These are phyloP conservation scores for Acrocephalus scirpaceus DNA, from an alignment of 2,797 vertebrate genomes.

Conservation along the genomic window DNA sequence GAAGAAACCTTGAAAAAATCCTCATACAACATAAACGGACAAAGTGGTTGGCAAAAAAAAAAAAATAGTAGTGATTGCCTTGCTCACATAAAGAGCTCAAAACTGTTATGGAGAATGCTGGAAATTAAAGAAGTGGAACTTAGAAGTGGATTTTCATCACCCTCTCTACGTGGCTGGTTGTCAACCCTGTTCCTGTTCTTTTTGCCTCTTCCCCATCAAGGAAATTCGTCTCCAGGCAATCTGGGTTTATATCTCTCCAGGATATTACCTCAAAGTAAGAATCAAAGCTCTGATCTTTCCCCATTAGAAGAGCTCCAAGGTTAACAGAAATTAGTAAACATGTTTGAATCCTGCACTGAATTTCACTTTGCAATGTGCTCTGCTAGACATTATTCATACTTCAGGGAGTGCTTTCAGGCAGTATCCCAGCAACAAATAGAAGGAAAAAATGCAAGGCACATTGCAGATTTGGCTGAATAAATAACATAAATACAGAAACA, in stretches of 20 bases:
- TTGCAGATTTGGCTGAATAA: conserved; percentile 57
- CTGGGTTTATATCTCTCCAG: conserved; percentile 17
- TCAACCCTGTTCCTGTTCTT: neutral
- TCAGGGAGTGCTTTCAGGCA: conserved; percentile 47
- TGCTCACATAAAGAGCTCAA: neutral
- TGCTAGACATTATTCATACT: conserved; percentile 57
- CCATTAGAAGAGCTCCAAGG: conserved; percentile 34
- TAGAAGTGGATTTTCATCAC: neutral
- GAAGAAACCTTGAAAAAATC: neutral
- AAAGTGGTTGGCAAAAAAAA: neutral
- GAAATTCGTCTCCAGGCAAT: neutral
- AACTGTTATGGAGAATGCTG: neutral
- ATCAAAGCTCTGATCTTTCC: conserved; percentile 34
- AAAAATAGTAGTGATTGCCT: neutral
- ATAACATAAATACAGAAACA: conserved; percentile 35
- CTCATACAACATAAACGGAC: neutral
- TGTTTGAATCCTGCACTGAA: conserved; percentile 9
- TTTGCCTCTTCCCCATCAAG: neutral
- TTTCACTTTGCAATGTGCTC: conserved; percentile 25
- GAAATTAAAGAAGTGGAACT: neutral
- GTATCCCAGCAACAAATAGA: conserved; percentile 67
- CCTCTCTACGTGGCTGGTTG: neutral
- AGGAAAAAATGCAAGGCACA: conserved; percentile 21
- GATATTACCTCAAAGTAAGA: conserved; percentile 50
- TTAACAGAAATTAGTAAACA: conserved; percentile 53